phyloP scores from a whole-genome alignment of 2,113 vertebrate species.

The Nyctereutes procyonoides region DNA sequence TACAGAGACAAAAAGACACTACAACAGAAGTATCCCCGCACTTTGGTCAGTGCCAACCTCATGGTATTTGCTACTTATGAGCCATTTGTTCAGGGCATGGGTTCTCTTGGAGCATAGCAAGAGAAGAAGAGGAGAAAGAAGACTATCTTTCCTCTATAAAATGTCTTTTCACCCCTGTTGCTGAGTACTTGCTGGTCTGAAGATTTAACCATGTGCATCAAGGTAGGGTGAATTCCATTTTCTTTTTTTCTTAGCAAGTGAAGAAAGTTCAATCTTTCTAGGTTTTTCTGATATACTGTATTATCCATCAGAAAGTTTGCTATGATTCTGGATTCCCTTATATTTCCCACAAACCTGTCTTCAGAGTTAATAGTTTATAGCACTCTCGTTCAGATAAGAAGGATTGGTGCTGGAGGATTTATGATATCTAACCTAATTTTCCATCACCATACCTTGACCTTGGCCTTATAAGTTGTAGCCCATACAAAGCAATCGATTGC shows the following conservation, averaged over 20 bases:
- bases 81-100: not conserved
- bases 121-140: not conserved
- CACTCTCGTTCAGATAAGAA: constrained; percentile 25
- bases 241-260: constrained; percentile 15
- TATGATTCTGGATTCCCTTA: constrained; percentile 53
- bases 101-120: not conserved
- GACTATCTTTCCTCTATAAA: not conserved
- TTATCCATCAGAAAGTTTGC: constrained; percentile 55
- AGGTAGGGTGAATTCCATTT: constrained; percentile 18
- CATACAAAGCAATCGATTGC: constrained; percentile 68
- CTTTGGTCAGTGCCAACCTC: not conserved
- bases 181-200: constrained; percentile 40
- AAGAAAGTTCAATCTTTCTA: constrained; percentile 14
- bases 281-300: constrained; percentile 11
- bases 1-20: constrained; percentile 24
- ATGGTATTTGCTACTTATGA: not conserved
- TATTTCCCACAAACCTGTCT: constrained; percentile 65
- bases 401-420: constrained; percentile 51
- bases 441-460: constrained; percentile 68
- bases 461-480: constrained; percentile 70
- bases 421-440: constrained; percentile 66
- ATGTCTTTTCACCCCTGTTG: not conserved
- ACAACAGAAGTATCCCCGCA: not conserved
- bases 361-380: constrained; percentile 58
- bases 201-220: constrained; percentile 33